These are phyloP conservation scores for Panagrolaimus sp. DNA, from an alignment of 1,140 invertebrate genomes.

Conservation along the genomic window DNA sequence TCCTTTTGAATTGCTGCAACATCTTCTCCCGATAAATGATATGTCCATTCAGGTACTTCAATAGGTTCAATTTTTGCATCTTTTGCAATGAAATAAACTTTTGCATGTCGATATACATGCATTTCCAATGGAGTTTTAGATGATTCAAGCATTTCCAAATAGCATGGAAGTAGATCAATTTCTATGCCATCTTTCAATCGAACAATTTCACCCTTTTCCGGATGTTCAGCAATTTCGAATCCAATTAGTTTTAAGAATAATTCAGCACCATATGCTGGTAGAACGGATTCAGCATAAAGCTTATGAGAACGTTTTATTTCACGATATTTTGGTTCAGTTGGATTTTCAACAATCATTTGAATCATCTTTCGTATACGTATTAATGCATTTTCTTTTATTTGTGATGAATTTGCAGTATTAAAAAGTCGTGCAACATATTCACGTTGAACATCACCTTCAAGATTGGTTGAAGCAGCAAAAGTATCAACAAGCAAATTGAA, in stretches of 20 bases:
- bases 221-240: not conserved
- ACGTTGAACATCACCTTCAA: not conserved
- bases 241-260: not conserved
- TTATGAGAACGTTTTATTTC: not conserved
- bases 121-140: not conserved
- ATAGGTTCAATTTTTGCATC: conserved; percentile 3
- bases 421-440: not conserved
- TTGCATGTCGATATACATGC: not conserved
- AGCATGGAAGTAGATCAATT: not conserved
- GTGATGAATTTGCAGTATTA: not conserved
- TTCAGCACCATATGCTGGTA: not conserved
- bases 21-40: not conserved
- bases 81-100: not conserved
- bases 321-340: not conserved
- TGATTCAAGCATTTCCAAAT: not conserved
- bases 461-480: not conserved
- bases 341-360: not conserved
- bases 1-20: not conserved
- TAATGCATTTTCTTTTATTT: not conserved
- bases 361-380: not conserved
- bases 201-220: not conserved
- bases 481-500: not conserved
- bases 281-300: not conserved
- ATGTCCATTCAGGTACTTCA: not conserved
- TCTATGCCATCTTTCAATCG: not conserved